Evolutionary conservation across 2,888 invertebrate genomes (phyloP).

Genomic region (Xylota segnis): DNA sequence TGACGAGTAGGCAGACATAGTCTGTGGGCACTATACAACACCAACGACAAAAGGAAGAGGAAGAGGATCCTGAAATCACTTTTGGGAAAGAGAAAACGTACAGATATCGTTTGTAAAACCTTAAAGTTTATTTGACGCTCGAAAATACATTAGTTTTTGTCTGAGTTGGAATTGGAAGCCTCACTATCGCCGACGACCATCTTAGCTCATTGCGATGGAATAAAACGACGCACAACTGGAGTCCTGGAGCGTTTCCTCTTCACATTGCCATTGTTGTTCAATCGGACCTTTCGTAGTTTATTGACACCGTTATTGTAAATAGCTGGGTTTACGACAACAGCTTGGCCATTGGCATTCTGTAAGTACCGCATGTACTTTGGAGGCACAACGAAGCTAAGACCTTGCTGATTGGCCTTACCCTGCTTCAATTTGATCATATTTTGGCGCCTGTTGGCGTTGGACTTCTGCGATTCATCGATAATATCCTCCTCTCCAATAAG

Average conservation of each 20-base stretch:
- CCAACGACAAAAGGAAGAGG: no score
- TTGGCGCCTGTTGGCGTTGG: constrained; percentile 79
- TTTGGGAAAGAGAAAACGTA: neutral
- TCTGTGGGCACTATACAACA: no score
- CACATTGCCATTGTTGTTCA: constrained; percentile 77
- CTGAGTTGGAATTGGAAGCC: constrained; percentile 7
- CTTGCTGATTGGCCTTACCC: constrained; percentile 78
- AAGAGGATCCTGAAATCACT: no score
- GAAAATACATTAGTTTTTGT: constrained; percentile 16
- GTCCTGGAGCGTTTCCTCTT: constrained; percentile 60
- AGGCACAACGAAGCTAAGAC: constrained; percentile 81
- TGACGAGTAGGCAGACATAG: no score
- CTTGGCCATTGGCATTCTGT: constrained; percentile 81
- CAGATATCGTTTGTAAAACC: constrained; percentile 3
- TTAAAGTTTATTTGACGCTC: constrained; percentile 28
- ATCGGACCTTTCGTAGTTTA: constrained; percentile 77
- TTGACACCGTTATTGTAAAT: constrained; percentile 31
- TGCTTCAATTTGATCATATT: constrained; percentile 79
- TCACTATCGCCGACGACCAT: neutral
- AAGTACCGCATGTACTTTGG: constrained; percentile 81
- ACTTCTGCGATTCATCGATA: constrained; percentile 79
- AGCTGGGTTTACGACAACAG: constrained; percentile 42
- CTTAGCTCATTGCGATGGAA: constrained; percentile 40
- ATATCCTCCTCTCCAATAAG: constrained; percentile 77
- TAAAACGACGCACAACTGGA: constrained; percentile 40